Evolutionary conservation across 2,888 invertebrate genomes (phyloP).

Genomic region (Frankliniella fusca): DNA sequence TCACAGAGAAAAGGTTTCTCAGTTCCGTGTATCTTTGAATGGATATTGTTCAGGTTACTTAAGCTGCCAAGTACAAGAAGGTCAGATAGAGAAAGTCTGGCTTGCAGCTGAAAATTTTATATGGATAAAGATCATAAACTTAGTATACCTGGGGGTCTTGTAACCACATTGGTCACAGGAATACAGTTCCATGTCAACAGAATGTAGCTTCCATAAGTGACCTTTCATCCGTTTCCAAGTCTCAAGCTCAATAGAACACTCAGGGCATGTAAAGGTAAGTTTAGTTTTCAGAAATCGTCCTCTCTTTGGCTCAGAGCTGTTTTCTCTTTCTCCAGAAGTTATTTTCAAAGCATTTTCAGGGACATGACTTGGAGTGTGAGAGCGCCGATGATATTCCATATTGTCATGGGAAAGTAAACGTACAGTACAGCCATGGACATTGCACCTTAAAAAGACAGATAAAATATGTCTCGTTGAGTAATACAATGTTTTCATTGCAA

Average conservation of each 20-base stretch:
- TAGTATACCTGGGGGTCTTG: conserved; percentile 52
- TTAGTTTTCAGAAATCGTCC: background rate
- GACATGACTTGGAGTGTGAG: background rate
- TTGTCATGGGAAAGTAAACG: background rate
- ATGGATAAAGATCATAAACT: conserved; percentile 4
- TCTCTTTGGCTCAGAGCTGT: background rate
- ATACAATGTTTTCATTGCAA: too few relatives aligned
- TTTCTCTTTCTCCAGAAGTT: background rate
- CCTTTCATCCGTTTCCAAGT: conserved; percentile 67
- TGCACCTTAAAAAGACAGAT: background rate
- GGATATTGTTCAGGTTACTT: conserved; percentile 66
- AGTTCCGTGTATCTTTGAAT: conserved; percentile 69
- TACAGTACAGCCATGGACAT: background rate
- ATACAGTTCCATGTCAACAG: conserved; percentile 73
- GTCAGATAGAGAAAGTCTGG: background rate
- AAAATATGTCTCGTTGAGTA: background rate
- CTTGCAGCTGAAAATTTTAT: background rate
- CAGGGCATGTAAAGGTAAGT: conserved; percentile 56
- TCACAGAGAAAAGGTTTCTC: conserved; percentile 60
- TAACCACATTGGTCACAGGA: conserved; percentile 71
- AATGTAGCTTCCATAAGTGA: conserved; percentile 74
- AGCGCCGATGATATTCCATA: background rate
- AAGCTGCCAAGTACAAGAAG: conserved; percentile 49
- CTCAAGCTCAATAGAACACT: conserved; percentile 57
- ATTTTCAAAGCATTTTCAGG: background rate